Evolutionary conservation across 2,113 vertebrate species (phyloP).

Genomic region (Siniperca knerii): DNA sequence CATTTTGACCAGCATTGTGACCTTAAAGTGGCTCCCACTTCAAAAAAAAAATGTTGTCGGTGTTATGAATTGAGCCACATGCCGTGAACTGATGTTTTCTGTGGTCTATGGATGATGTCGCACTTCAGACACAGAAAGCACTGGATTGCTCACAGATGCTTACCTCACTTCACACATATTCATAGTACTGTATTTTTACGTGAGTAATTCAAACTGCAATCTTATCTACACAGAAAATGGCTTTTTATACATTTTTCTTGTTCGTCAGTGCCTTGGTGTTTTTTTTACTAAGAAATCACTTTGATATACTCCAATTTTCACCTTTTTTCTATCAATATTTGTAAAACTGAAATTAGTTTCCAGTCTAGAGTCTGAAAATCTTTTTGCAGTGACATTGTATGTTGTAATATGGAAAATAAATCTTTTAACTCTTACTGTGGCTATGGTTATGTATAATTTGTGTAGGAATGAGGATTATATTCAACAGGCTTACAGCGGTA

Average conservation of each 20-base stretch:
- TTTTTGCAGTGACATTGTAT: slow-evolving; percentile 78
- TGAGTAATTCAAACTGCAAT: slow-evolving; percentile 61
- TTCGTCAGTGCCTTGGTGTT: slow-evolving; percentile 84
- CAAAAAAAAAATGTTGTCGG: not conserved
- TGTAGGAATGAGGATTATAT: not conserved
- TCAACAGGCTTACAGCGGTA: not conserved
- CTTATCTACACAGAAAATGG: slow-evolving; percentile 40
- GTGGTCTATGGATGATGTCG: slow-evolving; percentile 28
- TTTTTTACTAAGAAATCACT: slow-evolving; percentile 70
- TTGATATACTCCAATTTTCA: slow-evolving; percentile 77
- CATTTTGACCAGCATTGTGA: slow-evolving; percentile 43
- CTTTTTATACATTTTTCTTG: slow-evolving; percentile 72
- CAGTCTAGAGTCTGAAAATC: slow-evolving; percentile 50
- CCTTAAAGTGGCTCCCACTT: slow-evolving; percentile 15
- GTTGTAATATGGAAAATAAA: slow-evolving; percentile 80
- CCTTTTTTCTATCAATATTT: slow-evolving; percentile 81
- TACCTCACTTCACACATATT: slow-evolving; percentile 74
- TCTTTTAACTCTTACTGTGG: slow-evolving; percentile 53
- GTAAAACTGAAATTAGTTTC: slow-evolving; percentile 66
- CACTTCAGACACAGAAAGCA: slow-evolving; percentile 53
- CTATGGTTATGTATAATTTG: not conserved
- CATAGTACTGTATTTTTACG: slow-evolving; percentile 76
- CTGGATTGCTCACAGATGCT: slow-evolving; percentile 66
- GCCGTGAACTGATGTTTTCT: slow-evolving; percentile 20
- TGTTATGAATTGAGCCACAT: not conserved